Conservation (phyloP, 1,140 invertebrate species). For the Myzus persicae region DNA sequence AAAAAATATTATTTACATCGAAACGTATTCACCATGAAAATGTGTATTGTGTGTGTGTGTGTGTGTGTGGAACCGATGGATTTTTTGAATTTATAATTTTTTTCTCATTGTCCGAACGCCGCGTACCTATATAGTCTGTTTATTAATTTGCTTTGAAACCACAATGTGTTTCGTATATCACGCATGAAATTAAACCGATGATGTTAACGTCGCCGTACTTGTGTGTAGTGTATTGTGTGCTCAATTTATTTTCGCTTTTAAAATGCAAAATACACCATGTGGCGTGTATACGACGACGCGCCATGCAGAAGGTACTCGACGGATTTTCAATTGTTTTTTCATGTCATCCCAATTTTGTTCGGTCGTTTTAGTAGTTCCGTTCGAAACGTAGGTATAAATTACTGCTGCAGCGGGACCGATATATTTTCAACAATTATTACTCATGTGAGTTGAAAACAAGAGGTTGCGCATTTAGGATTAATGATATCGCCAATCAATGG, state of each 20-base stretch:
- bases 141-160: conserved; percentile 8
- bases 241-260: too few species aligned
- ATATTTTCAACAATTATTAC: not conserved
- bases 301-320: too few species aligned
- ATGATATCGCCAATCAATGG: not conserved
- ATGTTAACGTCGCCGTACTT: not conserved
- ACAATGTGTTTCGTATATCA: not conserved
- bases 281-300: too few species aligned
- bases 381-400: too few species aligned
- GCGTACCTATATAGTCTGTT: too few species aligned
- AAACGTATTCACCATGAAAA: too few species aligned
- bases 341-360: too few species aligned
- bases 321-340: too few species aligned
- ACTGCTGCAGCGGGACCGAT: too few species aligned
- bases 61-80: not conserved
- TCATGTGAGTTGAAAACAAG: not conserved
- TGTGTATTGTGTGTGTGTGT: not conserved
- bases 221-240: not conserved
- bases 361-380: too few species aligned
- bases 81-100: not conserved
- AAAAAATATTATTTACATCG: not conserved
- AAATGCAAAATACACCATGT: too few species aligned
- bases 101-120: not conserved
- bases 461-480: not conserved
- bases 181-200: not conserved